Percentiles rank a stretch among this genome's conserved stretches.
Conservation (phyloP, 2,797 vertebrate genomes). For the Rhynchonycteris naso region DNA sequence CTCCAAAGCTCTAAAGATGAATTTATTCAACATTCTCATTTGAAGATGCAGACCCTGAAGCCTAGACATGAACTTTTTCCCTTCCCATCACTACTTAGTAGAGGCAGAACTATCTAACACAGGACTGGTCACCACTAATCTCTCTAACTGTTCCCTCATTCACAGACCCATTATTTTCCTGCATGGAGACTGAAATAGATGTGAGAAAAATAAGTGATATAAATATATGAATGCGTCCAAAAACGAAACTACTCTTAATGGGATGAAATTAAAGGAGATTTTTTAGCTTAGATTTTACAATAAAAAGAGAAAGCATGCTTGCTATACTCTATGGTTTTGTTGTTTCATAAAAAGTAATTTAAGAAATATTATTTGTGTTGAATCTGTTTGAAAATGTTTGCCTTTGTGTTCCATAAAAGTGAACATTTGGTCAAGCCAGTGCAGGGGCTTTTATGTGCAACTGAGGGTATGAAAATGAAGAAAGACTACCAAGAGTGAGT, state of each 20-base stretch:
- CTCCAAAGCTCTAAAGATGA: neutral
- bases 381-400: neutral
- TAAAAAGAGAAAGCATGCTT: neutral
- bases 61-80: neutral
- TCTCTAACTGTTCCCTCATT: neutral
- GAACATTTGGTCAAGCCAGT: neutral
- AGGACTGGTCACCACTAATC: neutral
- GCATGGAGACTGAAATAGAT: neutral
- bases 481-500: neutral
- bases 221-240: neutral
- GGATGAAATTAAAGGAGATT: neutral
- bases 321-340: neutral
- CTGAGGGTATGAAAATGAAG: neutral
- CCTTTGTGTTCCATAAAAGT: neutral
- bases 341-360: neutral
- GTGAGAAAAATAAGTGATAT: neutral
- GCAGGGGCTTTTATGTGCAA: neutral
- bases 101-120: neutral
- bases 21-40: neutral
- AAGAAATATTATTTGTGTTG: neutral
- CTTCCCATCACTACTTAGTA: neutral
- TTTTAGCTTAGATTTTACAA: conserved; percentile 23
- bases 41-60: neutral
- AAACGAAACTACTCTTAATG: neutral
- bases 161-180: neutral